Evolutionary conservation across 1,140 invertebrate genomes (phyloP), one percentile per base, ranked within the genome.

Genomic region (Adoxophyes honmai): DNA sequence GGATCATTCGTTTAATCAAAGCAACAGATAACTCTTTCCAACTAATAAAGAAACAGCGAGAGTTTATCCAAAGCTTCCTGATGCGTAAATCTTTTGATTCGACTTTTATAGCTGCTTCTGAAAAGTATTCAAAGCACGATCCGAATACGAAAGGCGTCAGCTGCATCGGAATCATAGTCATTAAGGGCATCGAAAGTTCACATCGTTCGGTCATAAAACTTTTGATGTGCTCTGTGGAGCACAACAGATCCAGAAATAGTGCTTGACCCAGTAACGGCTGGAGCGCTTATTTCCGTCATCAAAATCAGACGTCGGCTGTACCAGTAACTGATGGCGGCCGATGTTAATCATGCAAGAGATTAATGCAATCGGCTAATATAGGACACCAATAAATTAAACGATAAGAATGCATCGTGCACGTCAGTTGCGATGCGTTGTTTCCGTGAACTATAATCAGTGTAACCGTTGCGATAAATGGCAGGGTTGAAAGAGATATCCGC

Each of bases 231-330:
- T 71, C 73, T 81, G 70, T 66, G 61, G 69, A 81, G 73, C 73
- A 85, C 75, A 80, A 75, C 76, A 72, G 73, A 68, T 64, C 75
- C 75, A 76, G 74, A 85, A 88, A 88, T 88, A 88, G 77, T 80
- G 58, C 55, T 79, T 86, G 85, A 88, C 85, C 85, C 74, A 88
- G 62, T 85, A 85, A 84, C 77, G 75, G 69, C 80, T 86, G 85
- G 81, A 88, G 72, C 70, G 81, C 73, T 80, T 88, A 88, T 86
- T 85, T 88, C 82, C 82, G 85, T 85, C 81, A 82, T 84, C 75
- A 73, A 73, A 66, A 75, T 66, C 68, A 61, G 60, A 70, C 63
- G 70, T 59, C 62, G 61, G 35, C 52, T 34, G 52, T 64, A 60
- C 52, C 36, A 64, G 62, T 52, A 59, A 65, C 55, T 60, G 34